Base-by-base conservation (phyloP, 2,888 invertebrate species). In the Drosophila fulvimacula region DNA sequence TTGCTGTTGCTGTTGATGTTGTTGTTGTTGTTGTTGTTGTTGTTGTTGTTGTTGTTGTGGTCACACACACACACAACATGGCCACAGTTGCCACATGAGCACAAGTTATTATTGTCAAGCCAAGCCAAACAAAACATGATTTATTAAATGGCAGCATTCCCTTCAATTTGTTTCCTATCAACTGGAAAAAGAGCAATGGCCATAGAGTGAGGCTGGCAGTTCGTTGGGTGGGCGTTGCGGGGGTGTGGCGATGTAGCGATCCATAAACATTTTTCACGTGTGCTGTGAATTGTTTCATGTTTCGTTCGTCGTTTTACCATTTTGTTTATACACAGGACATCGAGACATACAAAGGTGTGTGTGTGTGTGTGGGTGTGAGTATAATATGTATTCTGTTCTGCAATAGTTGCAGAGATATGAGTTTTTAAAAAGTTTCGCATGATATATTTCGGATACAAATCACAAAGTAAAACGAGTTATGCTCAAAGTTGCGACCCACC, bases 151-250 rank as follows among this genome's bases (percentile, higher is more conserved):
- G 82, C 82, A 81, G 80, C 73, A 85, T 85, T 85, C 85, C 82
- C 85, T 89, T 89, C 89, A 85, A 85, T 85, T 85, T 89, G 85
- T 85, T 85, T 89, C 85, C 88, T 87, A 89, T 89, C 84, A 80
- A 86, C 83, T 88, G 89, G 83, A 84, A 86, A 88, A 83, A 86
- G 79, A 77, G 70, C 79, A 79, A 79, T 65, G 69, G 81, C 67
- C 81, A 74, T 7, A 66, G 36, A 3, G 24, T 15, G 51, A 0
- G 21, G 13, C 5, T 21, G 11, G 10, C 11, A 24, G 17, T 10
- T 10, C 5, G 5, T 7, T 10, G 2, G 5, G 5, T 5, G 48
- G 3, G 34, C 19, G 24, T 34, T 15, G 5, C 10, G 15, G 13
- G n/a, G 24, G 17, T 27, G 53, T 48, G 52, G 41, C 21, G 34